Percentiles rank a stretch among this genome's conserved stretches.
These are phyloP conservation scores for Phengaris alcon DNA, from an alignment of 2,888 invertebrate genomes.

Conservation along the genomic window DNA sequence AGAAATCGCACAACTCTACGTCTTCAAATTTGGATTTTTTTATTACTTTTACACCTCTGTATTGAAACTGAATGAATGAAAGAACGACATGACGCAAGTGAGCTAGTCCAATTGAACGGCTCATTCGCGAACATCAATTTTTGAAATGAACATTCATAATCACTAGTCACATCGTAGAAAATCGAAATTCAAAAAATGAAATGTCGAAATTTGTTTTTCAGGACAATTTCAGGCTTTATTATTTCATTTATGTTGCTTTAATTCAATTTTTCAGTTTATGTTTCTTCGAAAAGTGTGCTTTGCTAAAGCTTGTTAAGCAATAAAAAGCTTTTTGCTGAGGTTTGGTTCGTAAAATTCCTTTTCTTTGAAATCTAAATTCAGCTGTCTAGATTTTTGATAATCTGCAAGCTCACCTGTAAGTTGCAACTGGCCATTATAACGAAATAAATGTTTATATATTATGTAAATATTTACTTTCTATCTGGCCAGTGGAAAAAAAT, in stretches of 20 bases:
- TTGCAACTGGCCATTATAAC: neutral
- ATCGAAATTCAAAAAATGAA: neutral
- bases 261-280: neutral
- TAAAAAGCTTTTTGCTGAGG: neutral
- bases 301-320: neutral
- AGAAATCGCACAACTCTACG: no score
- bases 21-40: no score
- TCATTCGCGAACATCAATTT: neutral
- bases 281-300: neutral
- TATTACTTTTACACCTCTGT: no score
- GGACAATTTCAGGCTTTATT: neutral
- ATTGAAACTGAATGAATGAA: no score
- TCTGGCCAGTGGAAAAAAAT: slow-evolving; percentile 3
- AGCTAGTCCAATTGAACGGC: no score
- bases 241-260: neutral
- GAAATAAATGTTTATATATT: neutral
- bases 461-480: neutral
- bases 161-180: neutral
- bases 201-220: neutral
- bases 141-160: neutral
- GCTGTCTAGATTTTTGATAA: neutral
- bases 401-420: neutral
- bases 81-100: no score
- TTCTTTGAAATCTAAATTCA: neutral
- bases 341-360: neutral